Evolutionary conservation across 2,113 vertebrate species (phyloP).

Genomic region (Proterorhinus semilunaris): DNA sequence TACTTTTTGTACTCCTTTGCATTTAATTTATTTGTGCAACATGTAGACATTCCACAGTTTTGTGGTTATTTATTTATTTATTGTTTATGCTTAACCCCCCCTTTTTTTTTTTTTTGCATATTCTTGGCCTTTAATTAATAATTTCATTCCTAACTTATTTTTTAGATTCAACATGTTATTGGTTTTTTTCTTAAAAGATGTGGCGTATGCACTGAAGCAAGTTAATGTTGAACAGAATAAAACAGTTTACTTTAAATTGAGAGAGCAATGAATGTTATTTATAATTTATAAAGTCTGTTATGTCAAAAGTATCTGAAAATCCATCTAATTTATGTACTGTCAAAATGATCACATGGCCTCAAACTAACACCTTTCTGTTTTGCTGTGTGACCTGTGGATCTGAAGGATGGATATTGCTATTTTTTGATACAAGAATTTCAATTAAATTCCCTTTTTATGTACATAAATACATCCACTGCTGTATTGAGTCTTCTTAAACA

Average conservation of each 20-base stretch:
- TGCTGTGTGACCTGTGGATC: constrained; percentile 81
- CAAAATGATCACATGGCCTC: constrained; percentile 78
- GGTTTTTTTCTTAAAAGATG: constrained; percentile 44
- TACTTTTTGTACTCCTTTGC: constrained; percentile 76
- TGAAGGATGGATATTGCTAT: constrained; percentile 88
- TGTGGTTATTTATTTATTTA: constrained; percentile 98
- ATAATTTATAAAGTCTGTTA: constrained; percentile 56
- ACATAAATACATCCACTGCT: constrained; percentile 72
- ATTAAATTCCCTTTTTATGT: constrained; percentile 94
- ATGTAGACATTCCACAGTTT: constrained; percentile 85
- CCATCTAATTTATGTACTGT: constrained; percentile 67
- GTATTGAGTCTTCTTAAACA: constrained; percentile 40
- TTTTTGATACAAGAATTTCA: constrained; percentile 98
- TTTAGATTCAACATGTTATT: constrained; percentile 61
- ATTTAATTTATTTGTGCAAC: constrained; percentile 91
- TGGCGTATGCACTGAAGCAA: constrained; percentile 76
- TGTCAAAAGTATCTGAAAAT: constrained; percentile 55
- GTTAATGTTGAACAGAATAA: constrained; percentile 83
- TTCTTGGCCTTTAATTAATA: constrained; percentile 67
- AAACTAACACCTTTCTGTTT: constrained; percentile 76
- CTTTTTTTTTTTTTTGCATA: constrained; percentile 60
- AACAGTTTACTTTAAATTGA: constrained; percentile 85
- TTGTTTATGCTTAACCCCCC: constrained; percentile 80
- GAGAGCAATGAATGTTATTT: constrained; percentile 87
- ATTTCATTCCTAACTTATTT: constrained; percentile 84